Percentiles rank a stretch among this genome's conserved stretches.
These are phyloP conservation scores for Lissonota sp. DNA, from an alignment of 2,888 invertebrate genomes.

Conservation along the genomic window DNA sequence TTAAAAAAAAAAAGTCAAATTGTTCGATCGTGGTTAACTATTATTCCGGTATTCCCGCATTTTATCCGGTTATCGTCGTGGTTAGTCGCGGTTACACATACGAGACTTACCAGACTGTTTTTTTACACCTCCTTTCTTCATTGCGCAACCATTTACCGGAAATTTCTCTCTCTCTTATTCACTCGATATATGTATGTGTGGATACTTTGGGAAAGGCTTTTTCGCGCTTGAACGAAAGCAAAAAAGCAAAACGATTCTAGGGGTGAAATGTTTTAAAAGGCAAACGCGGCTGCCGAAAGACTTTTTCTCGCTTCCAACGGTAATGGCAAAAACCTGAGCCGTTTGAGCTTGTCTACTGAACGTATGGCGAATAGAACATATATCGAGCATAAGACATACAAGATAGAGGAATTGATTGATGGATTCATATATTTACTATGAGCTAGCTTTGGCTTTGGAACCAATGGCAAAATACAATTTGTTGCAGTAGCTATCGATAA, in stretches of 20 bases:
- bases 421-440: no score
- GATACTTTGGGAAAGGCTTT: conserved; percentile 34
- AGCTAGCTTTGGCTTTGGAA: no score
- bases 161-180: conserved; percentile 7
- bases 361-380: conserved; percentile 33
- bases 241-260: conserved; percentile 36
- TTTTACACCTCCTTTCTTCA: conserved; percentile 9
- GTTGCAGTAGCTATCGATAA: no score
- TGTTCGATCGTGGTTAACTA: conserved; percentile 54
- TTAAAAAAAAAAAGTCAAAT: conserved; percentile 6
- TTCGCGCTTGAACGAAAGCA: conserved; percentile 38
- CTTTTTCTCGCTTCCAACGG: conserved; percentile 42
- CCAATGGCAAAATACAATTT: no score
- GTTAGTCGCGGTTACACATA: conserved; percentile 30
- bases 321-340: conserved; percentile 24
- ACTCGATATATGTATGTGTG: not conserved
- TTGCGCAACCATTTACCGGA: conserved; percentile 12
- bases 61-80: conserved; percentile 59
- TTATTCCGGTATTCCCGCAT: conserved; percentile 52
- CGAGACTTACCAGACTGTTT: conserved; percentile 41
- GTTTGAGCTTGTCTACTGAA: conserved; percentile 37
- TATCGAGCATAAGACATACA: conserved; percentile 3
- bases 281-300: conserved; percentile 36
- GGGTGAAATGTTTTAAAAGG: conserved; percentile 47
- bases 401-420: no score